Evolutionary conservation across 2,797 vertebrate species (phyloP).

Genomic region (Hemibagrus guttatus): DNA sequence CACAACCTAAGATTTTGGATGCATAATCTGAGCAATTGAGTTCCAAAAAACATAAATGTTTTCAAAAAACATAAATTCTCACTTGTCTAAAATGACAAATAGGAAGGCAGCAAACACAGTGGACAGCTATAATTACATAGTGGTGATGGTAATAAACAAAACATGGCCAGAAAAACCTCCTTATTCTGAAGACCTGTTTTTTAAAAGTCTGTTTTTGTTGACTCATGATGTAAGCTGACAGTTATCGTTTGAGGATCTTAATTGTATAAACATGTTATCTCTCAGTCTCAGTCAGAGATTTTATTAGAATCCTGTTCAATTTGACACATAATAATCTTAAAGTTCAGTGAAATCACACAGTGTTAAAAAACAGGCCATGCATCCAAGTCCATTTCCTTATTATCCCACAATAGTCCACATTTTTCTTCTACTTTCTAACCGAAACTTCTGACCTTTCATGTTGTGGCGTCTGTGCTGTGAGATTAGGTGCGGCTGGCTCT

Average conservation of each 20-base stretch:
- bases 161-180: background rate
- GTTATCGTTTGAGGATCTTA: no score
- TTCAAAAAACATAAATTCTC: no score
- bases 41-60: background rate
- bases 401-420: background rate
- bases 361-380: no score
- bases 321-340: background rate
- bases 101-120: background rate
- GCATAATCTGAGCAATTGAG: background rate
- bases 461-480: no score
- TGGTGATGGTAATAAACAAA: background rate
- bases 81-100: background rate
- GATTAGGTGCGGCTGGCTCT: slow-evolving; percentile 60
- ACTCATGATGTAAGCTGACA: no score
- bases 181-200: background rate
- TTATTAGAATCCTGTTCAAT: background rate
- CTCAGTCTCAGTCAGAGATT: no score
- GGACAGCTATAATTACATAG: background rate
- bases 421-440: background rate
- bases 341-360: background rate
- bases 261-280: no score
- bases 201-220: no score
- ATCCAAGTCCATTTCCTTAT: background rate
- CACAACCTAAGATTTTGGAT: no score
- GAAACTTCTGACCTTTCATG: background rate